Percentiles rank a stretch among this genome's conserved stretches.
Conservation (phyloP, 2,113 vertebrate genomes). For the Caranx ignobilis region DNA sequence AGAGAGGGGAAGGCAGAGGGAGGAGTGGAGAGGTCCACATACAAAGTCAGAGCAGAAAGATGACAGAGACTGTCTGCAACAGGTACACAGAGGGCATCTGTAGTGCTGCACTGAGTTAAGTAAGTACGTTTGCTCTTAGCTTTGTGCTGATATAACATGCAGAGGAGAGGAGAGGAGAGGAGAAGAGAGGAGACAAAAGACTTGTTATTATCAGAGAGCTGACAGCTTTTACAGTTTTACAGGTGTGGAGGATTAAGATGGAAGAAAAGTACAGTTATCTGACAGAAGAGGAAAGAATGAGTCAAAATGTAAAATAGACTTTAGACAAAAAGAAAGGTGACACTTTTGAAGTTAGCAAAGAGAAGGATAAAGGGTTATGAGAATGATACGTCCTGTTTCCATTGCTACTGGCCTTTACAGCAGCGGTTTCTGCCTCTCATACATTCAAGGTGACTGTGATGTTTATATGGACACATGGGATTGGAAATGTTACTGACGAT, state of each 20-base stretch:
- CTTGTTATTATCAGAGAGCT: neutral
- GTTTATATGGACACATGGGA: neutral
- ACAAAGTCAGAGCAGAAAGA: conserved; percentile 17
- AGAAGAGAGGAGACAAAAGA: conserved; percentile 17
- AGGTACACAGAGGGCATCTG: conserved; percentile 45
- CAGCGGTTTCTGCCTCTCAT: neutral
- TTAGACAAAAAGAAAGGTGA: conserved; percentile 1
- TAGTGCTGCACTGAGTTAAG: conserved; percentile 10
- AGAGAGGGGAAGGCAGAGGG: neutral
- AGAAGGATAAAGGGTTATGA: neutral
- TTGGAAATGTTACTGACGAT: neutral
- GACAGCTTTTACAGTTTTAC: neutral
- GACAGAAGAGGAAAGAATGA: conserved; percentile 6
- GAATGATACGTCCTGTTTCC: neutral
- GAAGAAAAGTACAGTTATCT: neutral
- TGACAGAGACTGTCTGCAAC: conserved; percentile 41
- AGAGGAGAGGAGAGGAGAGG: neutral
- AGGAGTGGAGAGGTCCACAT: conserved; percentile 3
- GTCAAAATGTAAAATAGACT: conserved; percentile 14
- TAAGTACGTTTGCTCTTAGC: conserved; percentile 18
- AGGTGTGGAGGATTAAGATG: conserved; percentile 7
- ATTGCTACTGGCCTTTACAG: neutral
- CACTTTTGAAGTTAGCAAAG: neutral
- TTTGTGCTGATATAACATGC: conserved; percentile 38
- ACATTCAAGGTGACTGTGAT: neutral